These are phyloP conservation scores for Mimachlamys varia DNA, from an alignment of 2,888 invertebrate species.

Conservation along the genomic window DNA sequence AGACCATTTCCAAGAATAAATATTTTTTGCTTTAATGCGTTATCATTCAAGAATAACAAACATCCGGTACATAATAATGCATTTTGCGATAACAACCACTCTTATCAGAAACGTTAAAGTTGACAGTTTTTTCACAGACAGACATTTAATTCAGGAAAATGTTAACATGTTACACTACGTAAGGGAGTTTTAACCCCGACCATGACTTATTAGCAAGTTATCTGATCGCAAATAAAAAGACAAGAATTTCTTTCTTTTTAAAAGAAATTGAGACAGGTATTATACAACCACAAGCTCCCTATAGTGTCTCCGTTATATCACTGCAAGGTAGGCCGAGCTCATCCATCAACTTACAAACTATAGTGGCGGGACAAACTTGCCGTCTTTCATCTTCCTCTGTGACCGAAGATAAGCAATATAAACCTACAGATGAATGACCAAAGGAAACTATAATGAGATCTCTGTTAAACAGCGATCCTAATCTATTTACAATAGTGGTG, in stretches of 20 bases:
- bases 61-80: background rate
- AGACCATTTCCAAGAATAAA: background rate
- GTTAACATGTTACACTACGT: background rate
- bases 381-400: background rate
- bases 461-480: background rate
- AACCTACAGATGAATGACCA: background rate
- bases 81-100: background rate
- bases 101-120: background rate
- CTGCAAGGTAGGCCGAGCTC: background rate
- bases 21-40: background rate
- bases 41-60: background rate
- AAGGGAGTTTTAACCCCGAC: background rate
- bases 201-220: background rate
- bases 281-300: background rate
- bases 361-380: background rate
- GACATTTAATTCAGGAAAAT: background rate
- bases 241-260: background rate
- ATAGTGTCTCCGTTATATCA: background rate
- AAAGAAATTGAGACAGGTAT: background rate
- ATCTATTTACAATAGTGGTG: background rate
- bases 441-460: background rate
- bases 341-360: background rate
- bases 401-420: background rate
- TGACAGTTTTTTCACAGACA: conserved; percentile 16
- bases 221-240: background rate